Evolutionary conservation across 1,140 invertebrate species (phyloP).

Genomic region (Drosophila dunni): DNA sequence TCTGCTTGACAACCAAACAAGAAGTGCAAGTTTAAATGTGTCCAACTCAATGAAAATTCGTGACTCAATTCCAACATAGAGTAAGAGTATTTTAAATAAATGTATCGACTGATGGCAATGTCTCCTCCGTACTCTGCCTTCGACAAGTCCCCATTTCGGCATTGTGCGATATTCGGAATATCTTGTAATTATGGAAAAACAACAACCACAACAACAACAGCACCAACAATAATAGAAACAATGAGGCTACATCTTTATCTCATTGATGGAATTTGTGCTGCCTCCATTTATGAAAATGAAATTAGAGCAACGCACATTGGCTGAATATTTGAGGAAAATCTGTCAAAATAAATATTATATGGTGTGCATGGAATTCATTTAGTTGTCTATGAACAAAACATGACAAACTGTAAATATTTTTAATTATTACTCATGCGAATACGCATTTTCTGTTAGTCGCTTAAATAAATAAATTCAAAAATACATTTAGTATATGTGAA

Average conservation of each 20-base stretch:
- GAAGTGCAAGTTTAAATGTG: not conserved
- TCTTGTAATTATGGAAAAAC: slow-evolving; percentile 76
- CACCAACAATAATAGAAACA: slow-evolving; percentile 19
- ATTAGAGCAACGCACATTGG: slow-evolving; percentile 41
- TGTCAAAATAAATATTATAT: slow-evolving; percentile 32
- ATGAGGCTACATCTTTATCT: slow-evolving; percentile 65
- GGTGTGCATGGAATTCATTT: slow-evolving; percentile 25
- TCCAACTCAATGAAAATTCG: not conserved
- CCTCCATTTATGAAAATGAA: slow-evolving; percentile 42
- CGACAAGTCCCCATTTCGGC: slow-evolving; percentile 61
- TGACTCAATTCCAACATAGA: too few species aligned
- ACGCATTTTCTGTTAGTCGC: not conserved
- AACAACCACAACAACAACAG: slow-evolving; percentile 42
- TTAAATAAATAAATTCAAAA: not conserved
- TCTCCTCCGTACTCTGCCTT: slow-evolving; percentile 35
- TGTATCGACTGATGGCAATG: slow-evolving; percentile 32
- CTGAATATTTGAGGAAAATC: slow-evolving; percentile 31
- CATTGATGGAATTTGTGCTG: slow-evolving; percentile 54
- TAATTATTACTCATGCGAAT: slow-evolving; percentile 41
- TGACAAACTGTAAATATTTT: slow-evolving; percentile 35
- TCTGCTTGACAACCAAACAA: too few species aligned
- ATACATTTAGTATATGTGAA: not conserved
- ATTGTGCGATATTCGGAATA: slow-evolving; percentile 77
- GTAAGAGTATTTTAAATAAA: slow-evolving; percentile 16
- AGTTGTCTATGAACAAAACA: slow-evolving; percentile 1